These are phyloP conservation scores for Thymelicus lineola DNA, from an alignment of 2,888 invertebrate genomes.

Conservation along the genomic window DNA sequence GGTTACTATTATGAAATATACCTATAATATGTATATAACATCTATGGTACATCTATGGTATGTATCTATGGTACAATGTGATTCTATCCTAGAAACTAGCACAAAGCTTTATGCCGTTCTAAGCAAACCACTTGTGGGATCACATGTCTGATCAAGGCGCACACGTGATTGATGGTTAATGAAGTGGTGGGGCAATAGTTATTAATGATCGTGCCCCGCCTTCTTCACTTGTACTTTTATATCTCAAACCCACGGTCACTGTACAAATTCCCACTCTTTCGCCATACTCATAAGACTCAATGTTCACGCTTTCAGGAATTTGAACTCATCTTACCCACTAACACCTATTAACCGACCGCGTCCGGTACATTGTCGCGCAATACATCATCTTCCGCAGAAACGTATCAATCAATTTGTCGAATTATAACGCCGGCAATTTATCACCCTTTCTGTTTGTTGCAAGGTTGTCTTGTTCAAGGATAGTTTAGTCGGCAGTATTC, in stretches of 20 bases:
- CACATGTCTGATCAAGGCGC: slow-evolving; percentile 61
- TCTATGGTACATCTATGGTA: too few relatives aligned
- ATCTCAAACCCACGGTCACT: slow-evolving; percentile 49
- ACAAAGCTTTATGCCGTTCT: background rate
- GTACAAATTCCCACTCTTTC: slow-evolving; percentile 12
- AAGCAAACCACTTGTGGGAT: slow-evolving; percentile 31
- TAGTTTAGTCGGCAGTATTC: background rate
- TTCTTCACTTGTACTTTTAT: slow-evolving; percentile 29
- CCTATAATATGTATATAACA: too few relatives aligned
- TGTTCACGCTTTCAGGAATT: background rate
- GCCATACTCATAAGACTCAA: background rate
- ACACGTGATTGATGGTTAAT: slow-evolving; percentile 83
- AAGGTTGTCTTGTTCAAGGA: slow-evolving; percentile 13
- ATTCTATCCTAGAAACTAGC: background rate
- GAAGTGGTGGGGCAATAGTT: slow-evolving; percentile 80
- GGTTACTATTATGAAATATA: too few relatives aligned
- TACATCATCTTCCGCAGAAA: slow-evolving; percentile 70
- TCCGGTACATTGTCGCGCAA: slow-evolving; percentile 67
- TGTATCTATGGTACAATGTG: background rate
- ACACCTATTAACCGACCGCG: slow-evolving; percentile 74
- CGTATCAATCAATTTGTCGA: slow-evolving; percentile 79
- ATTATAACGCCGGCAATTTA: slow-evolving; percentile 65
- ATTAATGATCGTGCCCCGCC: slow-evolving; percentile 79
- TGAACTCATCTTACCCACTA: slow-evolving; percentile 66
- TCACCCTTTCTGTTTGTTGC: slow-evolving; percentile 52